A percentile compares a stretch with the other conserved stretches of the same genome.
Conservation (phyloP, 2,888 invertebrate species). For the Calameuta pallipes region DNA sequence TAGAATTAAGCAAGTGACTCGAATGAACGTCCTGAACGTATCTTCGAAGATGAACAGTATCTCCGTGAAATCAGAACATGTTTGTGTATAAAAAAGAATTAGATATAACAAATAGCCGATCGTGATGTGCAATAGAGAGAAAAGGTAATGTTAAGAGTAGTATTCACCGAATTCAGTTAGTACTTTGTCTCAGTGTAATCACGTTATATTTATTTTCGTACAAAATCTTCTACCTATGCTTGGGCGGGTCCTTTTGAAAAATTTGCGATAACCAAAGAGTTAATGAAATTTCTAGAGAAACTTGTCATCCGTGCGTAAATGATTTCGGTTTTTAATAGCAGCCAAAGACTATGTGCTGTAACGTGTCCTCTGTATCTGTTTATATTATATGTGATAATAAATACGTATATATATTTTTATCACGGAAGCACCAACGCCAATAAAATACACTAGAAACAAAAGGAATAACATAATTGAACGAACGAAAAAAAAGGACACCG, state of each 20-base stretch:
- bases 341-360: background rate
- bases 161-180: background rate
- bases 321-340: background rate
- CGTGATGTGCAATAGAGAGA: background rate
- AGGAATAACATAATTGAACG: background rate
- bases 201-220: background rate
- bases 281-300: background rate
- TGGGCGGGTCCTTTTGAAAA: background rate
- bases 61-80: background rate
- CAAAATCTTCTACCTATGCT: constrained; percentile 3
- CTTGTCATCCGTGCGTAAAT: background rate
- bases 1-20: constrained; percentile 31
- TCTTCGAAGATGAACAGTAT: background rate
- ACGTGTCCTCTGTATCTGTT: constrained; percentile 12
- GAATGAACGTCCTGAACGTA: background rate
- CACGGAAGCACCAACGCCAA: background rate
- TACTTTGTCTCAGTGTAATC: background rate
- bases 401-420: constrained; percentile 10
- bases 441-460: background rate
- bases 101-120: background rate
- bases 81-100: background rate
- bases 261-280: background rate
- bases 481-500: background rate
- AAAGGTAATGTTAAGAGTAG: background rate
- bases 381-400: constrained; percentile 15